Base-by-base conservation (phyloP, 2,888 invertebrate species). In the Cantharis nigra region DNA sequence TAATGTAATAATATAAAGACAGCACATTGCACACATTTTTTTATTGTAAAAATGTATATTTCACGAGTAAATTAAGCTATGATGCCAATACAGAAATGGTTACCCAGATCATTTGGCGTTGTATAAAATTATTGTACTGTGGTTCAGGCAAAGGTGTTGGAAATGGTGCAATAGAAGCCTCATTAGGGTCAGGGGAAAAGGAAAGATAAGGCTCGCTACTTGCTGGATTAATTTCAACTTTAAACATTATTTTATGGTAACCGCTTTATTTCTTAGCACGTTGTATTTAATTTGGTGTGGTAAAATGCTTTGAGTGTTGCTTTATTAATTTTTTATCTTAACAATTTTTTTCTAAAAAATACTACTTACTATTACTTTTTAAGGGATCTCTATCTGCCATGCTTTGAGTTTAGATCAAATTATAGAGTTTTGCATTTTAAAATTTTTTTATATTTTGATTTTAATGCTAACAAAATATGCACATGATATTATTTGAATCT, bases 61-160 rank as follows among this genome's bases (percentile, higher is more conserved):
- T 67, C 75, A 74, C 75, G 72, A 75, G 75, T 76, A 78, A 75
- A 75, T 72, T 69, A 69, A 75, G 26, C 65, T 26, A 20, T 76
- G 63, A 79, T 79, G 63, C 73, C 65, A 75, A 82, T 82, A 79
- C 84, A 87, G 87, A 87, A 84, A 85, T 87, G 87, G 86, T 86
- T 79, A 81, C 82, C 83, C 85, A 85, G 81, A 83, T 86, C 82
- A 84, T 86, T 85, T 85, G 83, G 85, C 85, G 83, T 82, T 87
- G 86, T 87, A 87, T 86, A 87, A 86, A 85, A 85, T 85, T 87
- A 85, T 85, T 87, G 83, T 85, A 87, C 85, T 87, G 86, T 86
- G 87, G 87, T 86, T 85, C 87, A 86, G 87, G 87, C 83, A 88
- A 88, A 85, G 87, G 87, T 86, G 86, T 85, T 79, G 87, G 85